Evolutionary conservation across 2,113 vertebrate genomes (phyloP), one percentile per base, ranked within the genome.

Genomic region (Bostrychus sinensis): DNA sequence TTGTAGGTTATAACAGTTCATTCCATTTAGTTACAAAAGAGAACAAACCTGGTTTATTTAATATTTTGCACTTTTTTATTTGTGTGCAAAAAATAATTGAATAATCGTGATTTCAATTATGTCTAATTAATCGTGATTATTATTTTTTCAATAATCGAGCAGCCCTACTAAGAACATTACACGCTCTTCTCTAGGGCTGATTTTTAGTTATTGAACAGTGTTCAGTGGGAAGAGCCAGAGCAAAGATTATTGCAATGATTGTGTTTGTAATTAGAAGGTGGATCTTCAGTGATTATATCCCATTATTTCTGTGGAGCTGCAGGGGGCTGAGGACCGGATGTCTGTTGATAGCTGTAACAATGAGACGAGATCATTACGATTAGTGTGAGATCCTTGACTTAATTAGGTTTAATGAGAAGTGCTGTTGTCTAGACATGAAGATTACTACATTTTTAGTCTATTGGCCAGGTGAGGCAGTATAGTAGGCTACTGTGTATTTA

Each of bases 221-320:
- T 42, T 16, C 39, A 42, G 39, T 17, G 43, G n/a, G 43, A 46
- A 12, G 19, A 23, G 43, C 20, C 20, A 1, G 1, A 16, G 45
- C 45, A 7, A 25, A 48, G 10, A 48, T 10, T 14, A 2, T 46
- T 46, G 14, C 45, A 16, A 13, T 48, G 45, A 48, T 25, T 25
- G 45, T 30, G 48, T 30, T 51, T 51, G 28, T 51, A 51, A 51
- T 51, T 51, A 51, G 25, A 51, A 51, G 30, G 25, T 30, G 25
- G 25, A 3, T 51, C 25, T 4, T 51, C n/a, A 25, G n/a, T 51
- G 48, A 51, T 51, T 51, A 51, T 28, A 25, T 28, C 14, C 28
- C 48, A 51, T 51, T 51, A 51, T 17, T 25, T 51, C 8, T 16
- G 48, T 30, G 25, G 48, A 51, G 46, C 46, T 16, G 46, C 14